These are phyloP conservation scores for Zapornia atra DNA, from an alignment of 2,113 vertebrate species.

Conservation along the genomic window DNA sequence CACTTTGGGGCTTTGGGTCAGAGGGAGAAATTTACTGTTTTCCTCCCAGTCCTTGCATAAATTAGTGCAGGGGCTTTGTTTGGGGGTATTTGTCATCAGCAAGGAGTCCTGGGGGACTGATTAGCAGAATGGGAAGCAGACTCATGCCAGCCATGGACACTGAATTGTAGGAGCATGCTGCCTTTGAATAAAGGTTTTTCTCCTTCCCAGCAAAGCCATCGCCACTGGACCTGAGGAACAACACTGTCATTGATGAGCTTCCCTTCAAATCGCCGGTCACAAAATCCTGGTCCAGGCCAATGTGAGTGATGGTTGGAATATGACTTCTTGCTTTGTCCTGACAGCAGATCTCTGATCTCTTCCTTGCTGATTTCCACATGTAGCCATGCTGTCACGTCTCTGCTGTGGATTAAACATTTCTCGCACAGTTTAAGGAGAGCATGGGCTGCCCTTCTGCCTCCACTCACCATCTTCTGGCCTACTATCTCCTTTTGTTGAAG, in stretches of 20 bases:
- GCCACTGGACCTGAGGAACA: slow-evolving; percentile 91
- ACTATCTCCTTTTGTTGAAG: background rate
- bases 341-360: background rate
- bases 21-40: background rate
- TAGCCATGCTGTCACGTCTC: background rate
- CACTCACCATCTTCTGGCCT: background rate
- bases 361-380: background rate
- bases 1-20: background rate
- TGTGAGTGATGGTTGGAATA: slow-evolving; percentile 80
- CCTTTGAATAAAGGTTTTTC: slow-evolving; percentile 14
- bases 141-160: background rate
- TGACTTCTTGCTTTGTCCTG: background rate
- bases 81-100: background rate
- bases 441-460: background rate
- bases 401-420: background rate
- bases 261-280: slow-evolving; percentile 96
- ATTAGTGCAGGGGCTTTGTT: background rate
- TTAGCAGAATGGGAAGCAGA: background rate
- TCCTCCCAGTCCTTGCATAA: background rate
- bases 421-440: background rate
- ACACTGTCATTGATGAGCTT: slow-evolving; percentile 94
- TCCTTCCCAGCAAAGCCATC: slow-evolving; percentile 87
- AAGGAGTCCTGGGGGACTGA: background rate
- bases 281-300: slow-evolving; percentile 93
- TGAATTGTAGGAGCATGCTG: background rate